Conservation (phyloP, 2,888 invertebrate genomes). For the Nematopogon swammerdamellus region DNA sequence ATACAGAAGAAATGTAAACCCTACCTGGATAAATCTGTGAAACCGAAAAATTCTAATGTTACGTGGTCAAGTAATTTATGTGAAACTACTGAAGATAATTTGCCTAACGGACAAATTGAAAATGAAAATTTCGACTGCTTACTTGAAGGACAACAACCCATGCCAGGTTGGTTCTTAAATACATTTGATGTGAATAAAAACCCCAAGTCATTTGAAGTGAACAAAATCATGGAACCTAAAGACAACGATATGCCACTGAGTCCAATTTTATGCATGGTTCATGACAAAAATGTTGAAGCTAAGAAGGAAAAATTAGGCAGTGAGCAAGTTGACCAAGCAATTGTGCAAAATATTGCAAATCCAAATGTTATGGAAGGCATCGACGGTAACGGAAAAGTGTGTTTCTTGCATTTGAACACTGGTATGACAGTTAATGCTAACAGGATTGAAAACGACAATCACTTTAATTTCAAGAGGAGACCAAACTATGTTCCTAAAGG, state of each 20-base stretch:
- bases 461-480: slow-evolving; percentile 37
- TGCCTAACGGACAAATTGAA: slow-evolving; percentile 3
- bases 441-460: slow-evolving; percentile 13
- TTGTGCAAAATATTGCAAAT: background rate
- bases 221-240: too few relatives aligned
- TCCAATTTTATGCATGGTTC: too few relatives aligned
- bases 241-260: too few relatives aligned
- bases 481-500: slow-evolving; percentile 58
- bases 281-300: too few relatives aligned
- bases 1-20: background rate
- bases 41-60: too few relatives aligned
- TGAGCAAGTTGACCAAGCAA: too few relatives aligned
- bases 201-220: too few relatives aligned
- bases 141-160: background rate
- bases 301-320: too few relatives aligned
- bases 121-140: background rate
- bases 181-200: too few relatives aligned
- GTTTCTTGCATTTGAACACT: slow-evolving; percentile 21
- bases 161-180: too few relatives aligned
- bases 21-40: too few relatives aligned
- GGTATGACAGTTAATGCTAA: slow-evolving; percentile 19
- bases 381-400: slow-evolving; percentile 17
- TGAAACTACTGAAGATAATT: slow-evolving; percentile 3
- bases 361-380: slow-evolving; percentile 9
- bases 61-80: too few relatives aligned